phyloP scores from a whole-genome alignment of 2,888 invertebrate genomes.

The Leistus spinibarbis region DNA sequence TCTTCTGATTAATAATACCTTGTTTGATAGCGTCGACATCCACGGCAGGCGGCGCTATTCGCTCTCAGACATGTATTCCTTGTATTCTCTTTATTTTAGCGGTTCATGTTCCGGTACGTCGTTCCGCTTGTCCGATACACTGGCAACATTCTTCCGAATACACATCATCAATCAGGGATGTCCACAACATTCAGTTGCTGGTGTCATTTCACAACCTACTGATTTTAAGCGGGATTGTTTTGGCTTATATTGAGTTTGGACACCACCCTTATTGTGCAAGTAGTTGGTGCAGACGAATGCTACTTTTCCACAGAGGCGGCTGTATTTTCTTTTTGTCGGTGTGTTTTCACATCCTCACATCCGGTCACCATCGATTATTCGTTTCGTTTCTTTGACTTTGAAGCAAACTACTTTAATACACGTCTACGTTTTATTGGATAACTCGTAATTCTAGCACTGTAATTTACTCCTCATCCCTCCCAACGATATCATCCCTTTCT shows the following conservation, averaged over 20 bases:
- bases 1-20: constrained; percentile 8
- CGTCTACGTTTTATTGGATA: constrained; percentile 33
- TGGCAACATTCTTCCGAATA: background rate
- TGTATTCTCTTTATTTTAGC: background rate
- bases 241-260: background rate
- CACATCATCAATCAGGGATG: background rate
- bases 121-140: background rate
- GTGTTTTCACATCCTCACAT: constrained; percentile 16
- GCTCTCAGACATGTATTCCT: background rate
- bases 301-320: constrained; percentile 10
- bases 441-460: constrained; percentile 33
- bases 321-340: constrained; percentile 9
- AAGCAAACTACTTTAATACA: constrained; percentile 32
- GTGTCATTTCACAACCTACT: background rate
- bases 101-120: background rate
- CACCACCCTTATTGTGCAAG: background rate
- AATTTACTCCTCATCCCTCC: constrained; percentile 24
- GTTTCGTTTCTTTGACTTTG: constrained; percentile 34
- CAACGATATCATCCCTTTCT: constrained; percentile 11
- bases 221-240: background rate
- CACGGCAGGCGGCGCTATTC: background rate
- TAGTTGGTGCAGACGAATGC: background rate
- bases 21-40: constrained; percentile 7
- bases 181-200: background rate
- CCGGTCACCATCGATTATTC: constrained; percentile 33